phyloP scores from a whole-genome alignment of 1,140 invertebrate genomes.

The Drosophila watanabei region DNA sequence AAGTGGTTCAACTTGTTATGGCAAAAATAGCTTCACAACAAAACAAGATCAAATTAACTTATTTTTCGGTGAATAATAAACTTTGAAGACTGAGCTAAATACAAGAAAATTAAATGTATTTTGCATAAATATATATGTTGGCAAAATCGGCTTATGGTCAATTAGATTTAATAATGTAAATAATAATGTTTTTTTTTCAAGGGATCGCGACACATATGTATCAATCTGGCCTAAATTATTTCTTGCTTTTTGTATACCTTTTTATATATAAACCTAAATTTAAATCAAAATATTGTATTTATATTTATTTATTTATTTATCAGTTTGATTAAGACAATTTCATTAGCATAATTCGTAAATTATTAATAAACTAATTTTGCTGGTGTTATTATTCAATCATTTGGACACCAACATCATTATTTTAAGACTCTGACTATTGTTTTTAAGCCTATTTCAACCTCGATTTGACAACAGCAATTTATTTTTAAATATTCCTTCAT shows the following conservation, averaged over 20 bases:
- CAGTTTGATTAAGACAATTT: fast-evolving
- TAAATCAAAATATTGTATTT: neutral
- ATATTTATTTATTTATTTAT: neutral
- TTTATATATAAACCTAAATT: too few species aligned
- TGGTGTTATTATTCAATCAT: neutral
- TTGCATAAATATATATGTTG: neutral
- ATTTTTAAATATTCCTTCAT: neutral
- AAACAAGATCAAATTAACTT: neutral
- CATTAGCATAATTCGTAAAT: neutral
- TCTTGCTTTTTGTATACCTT: neutral
- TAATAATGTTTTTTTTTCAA: neutral
- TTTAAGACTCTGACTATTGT: neutral
- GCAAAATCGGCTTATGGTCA: neutral
- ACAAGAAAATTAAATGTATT: neutral
- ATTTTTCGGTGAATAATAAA: neutral
- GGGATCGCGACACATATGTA: neutral
- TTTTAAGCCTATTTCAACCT: neutral
- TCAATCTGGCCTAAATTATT: neutral
- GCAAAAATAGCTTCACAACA: neutral
- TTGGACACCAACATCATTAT: neutral
- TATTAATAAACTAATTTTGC: neutral
- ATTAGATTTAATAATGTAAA: neutral
- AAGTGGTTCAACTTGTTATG: constrained; percentile 3
- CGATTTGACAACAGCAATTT: neutral
- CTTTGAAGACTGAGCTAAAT: neutral